Evolutionary conservation across 2,888 invertebrate genomes (phyloP), one percentile per base, ranked within the genome.

Genomic region (Drosophila ezoana): DNA sequence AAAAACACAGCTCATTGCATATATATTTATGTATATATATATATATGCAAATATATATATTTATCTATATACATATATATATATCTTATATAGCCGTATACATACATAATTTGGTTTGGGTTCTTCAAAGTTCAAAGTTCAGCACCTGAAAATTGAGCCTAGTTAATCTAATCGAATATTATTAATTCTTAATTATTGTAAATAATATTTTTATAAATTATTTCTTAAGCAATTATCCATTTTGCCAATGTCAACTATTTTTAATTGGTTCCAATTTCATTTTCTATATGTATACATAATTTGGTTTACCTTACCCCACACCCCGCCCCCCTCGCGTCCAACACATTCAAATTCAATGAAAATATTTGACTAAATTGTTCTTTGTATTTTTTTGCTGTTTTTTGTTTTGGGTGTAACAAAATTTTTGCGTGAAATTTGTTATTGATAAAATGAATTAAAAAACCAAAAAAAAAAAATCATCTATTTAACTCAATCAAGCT

Each of bases 331-430:
- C 45, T 53, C 35, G 71, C 62, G 68, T 52, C 74, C 51, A 59
- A 49, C 41, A 43, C 49, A 57, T 56, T 20, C 51, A 43, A 51
- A 67, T 45, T 53, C 35, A 23, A 51, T 69, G 18, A 33, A 57
- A 52, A 57, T 56, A 56, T 35, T 61, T 48, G 38, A 45, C 51
- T 37, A 62, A 62, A 52, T 20, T 37, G 5, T 33, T 23, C 33
- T 14, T 37, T 32, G 44, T 14, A 20, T 41, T 20, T 45, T 45
- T 16, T 44, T 28, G 38, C 28, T 28, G 28, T 33, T 58, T 72
- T 78, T 72, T 76, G 82, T 90, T 90, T 90, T 90, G 90, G 90
- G 90, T 90, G 90, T 90, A 90, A 90, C 87, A 79, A 90, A 89
- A 80, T 87, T 87, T 81, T 84, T 74, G 84, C 82, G 86, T 83